Conservation (phyloP, 1,140 invertebrate genomes). For the Octopus bimaculoides region DNA sequence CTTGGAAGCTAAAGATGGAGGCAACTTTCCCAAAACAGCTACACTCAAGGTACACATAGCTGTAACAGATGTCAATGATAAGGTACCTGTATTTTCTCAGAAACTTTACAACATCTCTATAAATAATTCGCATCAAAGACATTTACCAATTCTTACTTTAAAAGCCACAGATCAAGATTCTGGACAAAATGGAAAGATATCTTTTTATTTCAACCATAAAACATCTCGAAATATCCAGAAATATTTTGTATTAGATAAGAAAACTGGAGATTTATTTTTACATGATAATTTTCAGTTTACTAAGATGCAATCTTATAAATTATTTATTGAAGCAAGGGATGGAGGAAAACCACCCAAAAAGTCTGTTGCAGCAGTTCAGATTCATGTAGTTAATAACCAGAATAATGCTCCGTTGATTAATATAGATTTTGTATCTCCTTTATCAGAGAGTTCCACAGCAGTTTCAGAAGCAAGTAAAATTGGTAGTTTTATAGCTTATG, state of each 20-base stretch:
- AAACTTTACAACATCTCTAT: slow-evolving; percentile 27
- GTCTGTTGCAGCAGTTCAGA: slow-evolving; percentile 24
- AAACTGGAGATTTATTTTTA: slow-evolving; percentile 30
- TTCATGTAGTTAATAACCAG: slow-evolving; percentile 30
- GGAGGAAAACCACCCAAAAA: slow-evolving; percentile 30
- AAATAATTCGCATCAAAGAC: slow-evolving; percentile 26
- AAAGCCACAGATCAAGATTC: slow-evolving; percentile 39
- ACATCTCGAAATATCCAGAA: slow-evolving; percentile 86
- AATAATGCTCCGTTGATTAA: slow-evolving; percentile 35
- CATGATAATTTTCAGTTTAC: slow-evolving; percentile 23
- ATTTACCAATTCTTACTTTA: slow-evolving; percentile 28
- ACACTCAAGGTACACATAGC: slow-evolving; percentile 61
- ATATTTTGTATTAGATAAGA: slow-evolving; percentile 74
- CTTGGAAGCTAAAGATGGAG: slow-evolving; percentile 80
- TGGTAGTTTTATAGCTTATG: slow-evolving; percentile 42
- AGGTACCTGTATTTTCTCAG: slow-evolving; percentile 72
- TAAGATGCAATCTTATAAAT: slow-evolving; percentile 24
- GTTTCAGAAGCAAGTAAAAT: slow-evolving; percentile 34
- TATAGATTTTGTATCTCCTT: slow-evolving; percentile 30
- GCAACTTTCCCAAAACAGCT: slow-evolving; percentile 70
- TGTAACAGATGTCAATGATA: slow-evolving; percentile 40
- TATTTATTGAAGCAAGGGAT: slow-evolving; percentile 35
- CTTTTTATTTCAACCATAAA: slow-evolving; percentile 73
- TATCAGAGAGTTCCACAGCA: slow-evolving; percentile 29
- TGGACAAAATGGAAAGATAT: slow-evolving; percentile 40